Evolutionary conservation across 2,888 invertebrate genomes (phyloP).

Genomic region (Rhyacophila evoluta): DNA sequence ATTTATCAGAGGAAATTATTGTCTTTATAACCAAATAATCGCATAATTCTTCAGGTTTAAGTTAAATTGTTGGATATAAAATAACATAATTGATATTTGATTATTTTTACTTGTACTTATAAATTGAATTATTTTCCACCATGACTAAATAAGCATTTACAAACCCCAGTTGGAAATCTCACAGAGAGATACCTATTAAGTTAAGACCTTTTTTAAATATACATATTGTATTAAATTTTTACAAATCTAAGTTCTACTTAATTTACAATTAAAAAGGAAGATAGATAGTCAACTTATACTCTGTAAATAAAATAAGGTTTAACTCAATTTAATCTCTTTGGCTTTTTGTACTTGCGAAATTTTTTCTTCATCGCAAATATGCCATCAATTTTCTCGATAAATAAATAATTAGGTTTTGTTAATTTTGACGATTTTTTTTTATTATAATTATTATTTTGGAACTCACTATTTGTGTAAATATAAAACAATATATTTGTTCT

Average conservation of each 20-base stretch:
- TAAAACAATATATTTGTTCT: constrained; percentile 11
- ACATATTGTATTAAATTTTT: constrained; percentile 28
- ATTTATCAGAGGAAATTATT: not conserved
- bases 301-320: constrained; percentile 51
- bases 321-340: constrained; percentile 36
- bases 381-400: constrained; percentile 37
- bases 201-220: constrained; percentile 28
- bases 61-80: constrained; percentile 11
- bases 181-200: constrained; percentile 33
- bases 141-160: constrained; percentile 34
- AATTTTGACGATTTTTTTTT: constrained; percentile 33
- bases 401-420: constrained; percentile 42
- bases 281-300: constrained; percentile 51
- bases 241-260: constrained; percentile 35
- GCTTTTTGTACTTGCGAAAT: constrained; percentile 38
- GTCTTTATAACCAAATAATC: not conserved
- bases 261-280: constrained; percentile 40
- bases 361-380: constrained; percentile 36
- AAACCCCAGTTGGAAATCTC: constrained; percentile 34
- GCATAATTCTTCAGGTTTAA: not conserved
- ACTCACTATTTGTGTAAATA: constrained; percentile 38
- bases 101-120: constrained; percentile 37
- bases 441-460: constrained; percentile 39
- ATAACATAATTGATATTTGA: not conserved
- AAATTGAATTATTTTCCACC: constrained; percentile 27